phyloP scores from a whole-genome alignment of 2,113 vertebrate genomes.

The Notarius lentiginosus region DNA sequence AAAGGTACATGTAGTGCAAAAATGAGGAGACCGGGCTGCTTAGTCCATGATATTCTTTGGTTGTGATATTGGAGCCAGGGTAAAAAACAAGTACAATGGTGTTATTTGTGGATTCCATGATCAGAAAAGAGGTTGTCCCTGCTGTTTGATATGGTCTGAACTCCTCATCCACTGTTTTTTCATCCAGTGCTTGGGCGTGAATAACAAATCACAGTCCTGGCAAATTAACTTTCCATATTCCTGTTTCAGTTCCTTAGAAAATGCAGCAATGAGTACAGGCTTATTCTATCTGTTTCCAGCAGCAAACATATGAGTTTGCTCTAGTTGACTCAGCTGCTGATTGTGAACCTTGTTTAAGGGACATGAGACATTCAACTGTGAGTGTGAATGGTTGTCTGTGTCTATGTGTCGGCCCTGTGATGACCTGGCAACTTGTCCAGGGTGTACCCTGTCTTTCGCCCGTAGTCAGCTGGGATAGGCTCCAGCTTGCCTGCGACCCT shows the following conservation, averaged over 20 bases:
- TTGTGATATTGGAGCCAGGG: neutral
- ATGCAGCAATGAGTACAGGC: neutral
- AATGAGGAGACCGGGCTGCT: too few species aligned
- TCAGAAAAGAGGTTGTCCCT: neutral
- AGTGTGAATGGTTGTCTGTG: too few species aligned
- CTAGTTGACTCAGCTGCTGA: neutral
- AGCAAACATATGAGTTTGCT: neutral
- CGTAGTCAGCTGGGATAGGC: too few species aligned
- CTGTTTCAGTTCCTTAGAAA: neutral
- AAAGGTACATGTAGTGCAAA: too few species aligned
- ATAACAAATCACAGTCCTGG: neutral
- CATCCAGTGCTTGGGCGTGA: neutral
- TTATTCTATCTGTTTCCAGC: neutral
- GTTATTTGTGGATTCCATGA: neutral
- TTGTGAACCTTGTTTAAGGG: neutral
- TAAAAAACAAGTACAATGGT: neutral
- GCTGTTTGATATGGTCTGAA: too few species aligned
- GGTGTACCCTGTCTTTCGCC: too few species aligned
- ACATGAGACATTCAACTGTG: neutral
- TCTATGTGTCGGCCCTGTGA: too few species aligned
- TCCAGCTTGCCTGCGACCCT: too few species aligned
- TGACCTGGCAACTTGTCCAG: too few species aligned
- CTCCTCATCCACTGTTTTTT: neutral
- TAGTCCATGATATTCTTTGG: neutral
- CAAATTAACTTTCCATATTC: neutral